Base-by-base conservation (phyloP, 1,140 invertebrate species). In the Dufourea novaeangliae region DNA sequence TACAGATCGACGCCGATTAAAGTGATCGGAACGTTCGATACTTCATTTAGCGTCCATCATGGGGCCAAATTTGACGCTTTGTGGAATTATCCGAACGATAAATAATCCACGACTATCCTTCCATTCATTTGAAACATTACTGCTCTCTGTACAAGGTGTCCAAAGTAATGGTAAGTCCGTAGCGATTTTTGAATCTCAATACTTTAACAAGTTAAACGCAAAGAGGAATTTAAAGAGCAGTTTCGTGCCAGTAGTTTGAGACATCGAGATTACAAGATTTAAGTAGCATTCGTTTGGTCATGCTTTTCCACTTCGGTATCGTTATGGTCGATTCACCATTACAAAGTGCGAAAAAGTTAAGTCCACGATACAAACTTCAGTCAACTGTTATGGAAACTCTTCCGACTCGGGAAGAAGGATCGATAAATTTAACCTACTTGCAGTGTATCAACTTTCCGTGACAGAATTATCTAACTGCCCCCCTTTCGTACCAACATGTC, bases 371-470 rank as follows among this genome's bases (percentile, higher is more conserved):
- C 20, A 37, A 75, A 67, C 29, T 75, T 67, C 37, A 10, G 37
- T 67, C 72, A 44, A 54, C 63, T 57, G 52, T 67, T 75, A 75
- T 66, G 62, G 63, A 74, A n/a, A 59, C 41, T 61, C 56, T n/a
- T 27, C 12, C 22, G 10, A 41, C 29, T 17, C 63, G 32, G 32
- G 22, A 32, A 34, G 41, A 17, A 11, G 25, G 32, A 69, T 59
- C 64, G 67, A 69, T 70, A 41, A 57, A 67, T 76, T 61, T 76
- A 70, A 76, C 74, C 54, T 20, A 69, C 29, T 76, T 76, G 41
- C 66, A 32, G 66, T 61, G 39, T 70, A 62, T 76, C 74, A 76
- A 76, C 39, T 76, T 70, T 32, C 32, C 66, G 54, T 22, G 74
- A 50, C 54, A 39, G 67, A 61, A 76, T 69, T 76, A 76, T 61